Conservation (phyloP, 2,888 invertebrate genomes). For the Polyommatus icarus region DNA sequence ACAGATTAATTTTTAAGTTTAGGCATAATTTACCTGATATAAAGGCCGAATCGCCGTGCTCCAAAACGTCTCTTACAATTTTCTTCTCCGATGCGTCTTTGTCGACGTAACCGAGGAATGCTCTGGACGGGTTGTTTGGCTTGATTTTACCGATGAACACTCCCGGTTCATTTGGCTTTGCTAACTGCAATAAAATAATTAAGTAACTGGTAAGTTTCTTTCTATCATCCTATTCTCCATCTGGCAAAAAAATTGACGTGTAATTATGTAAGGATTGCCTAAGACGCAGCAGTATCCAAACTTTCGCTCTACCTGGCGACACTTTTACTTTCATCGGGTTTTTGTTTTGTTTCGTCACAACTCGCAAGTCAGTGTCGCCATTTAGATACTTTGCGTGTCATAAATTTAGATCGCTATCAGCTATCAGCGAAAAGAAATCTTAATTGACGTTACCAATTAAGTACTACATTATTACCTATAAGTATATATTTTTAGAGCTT, state of each 20-base stretch:
- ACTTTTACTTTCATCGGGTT: not conserved
- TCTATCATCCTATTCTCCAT: not conserved
- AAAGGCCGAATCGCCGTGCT: constrained; percentile 96
- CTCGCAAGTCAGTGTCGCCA: not conserved
- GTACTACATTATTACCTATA: no score
- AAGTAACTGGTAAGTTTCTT: not conserved
- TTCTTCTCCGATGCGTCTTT: constrained; percentile 96
- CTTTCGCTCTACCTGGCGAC: not conserved
- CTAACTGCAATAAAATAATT: constrained; percentile 57
- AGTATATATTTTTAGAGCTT: no score
- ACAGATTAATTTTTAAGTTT: no score
- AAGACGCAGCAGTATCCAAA: not conserved
- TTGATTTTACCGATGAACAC: constrained; percentile 98
- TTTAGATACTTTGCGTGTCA: no score
- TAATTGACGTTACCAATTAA: no score
- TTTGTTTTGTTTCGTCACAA: constrained; percentile 9
- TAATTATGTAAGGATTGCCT: no score
- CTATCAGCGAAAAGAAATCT: no score
- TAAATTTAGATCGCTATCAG: no score
- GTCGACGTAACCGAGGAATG: constrained; percentile 98
- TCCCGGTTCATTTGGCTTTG: constrained; percentile 92
- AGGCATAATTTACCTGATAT: constrained; percentile 84
- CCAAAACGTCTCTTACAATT: constrained; percentile 92
- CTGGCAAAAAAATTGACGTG: no score
- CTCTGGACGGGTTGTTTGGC: constrained; percentile 93